Conservation (phyloP, 2,797 vertebrate species). For the Neosilurus hyrtlii region DNA sequence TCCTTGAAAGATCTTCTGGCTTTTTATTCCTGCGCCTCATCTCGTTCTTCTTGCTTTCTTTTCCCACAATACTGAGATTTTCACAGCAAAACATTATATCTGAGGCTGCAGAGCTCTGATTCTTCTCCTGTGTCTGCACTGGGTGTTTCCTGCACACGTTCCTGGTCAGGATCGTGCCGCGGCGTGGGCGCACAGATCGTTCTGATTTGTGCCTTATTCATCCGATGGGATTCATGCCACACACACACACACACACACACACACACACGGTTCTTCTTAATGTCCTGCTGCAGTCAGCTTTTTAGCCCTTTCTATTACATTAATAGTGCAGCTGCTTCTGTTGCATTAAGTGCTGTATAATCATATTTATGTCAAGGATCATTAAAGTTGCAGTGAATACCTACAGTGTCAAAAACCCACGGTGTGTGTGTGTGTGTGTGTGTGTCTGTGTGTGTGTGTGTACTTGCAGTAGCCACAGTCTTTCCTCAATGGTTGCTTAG, state of each 20-base stretch:
- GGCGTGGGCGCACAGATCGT: neutral
- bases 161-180: neutral
- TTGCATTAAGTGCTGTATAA: conserved; percentile 37
- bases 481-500: conserved; percentile 30
- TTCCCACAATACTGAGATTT: neutral
- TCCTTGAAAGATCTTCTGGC: neutral
- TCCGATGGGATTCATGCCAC: neutral
- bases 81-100: neutral
- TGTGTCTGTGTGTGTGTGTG: conserved; percentile 8
- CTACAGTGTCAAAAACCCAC: neutral
- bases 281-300: conserved; percentile 29
- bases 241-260: neutral
- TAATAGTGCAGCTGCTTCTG: conserved; percentile 34
- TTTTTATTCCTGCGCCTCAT: neutral
- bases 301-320: conserved; percentile 27
- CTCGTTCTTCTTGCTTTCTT: neutral
- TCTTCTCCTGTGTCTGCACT: neutral
- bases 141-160: conserved; percentile 29
- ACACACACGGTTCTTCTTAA: conserved; percentile 7
- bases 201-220: neutral
- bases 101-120: neutral
- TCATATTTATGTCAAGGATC: conserved; percentile 33
- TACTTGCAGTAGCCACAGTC: conserved; percentile 16
- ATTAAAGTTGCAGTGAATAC: conserved; percentile 7
- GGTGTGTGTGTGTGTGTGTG: neutral